Evolutionary conservation across 2,888 invertebrate genomes (phyloP).

Genomic region (Spatulosminthurus flaviceps): DNA sequence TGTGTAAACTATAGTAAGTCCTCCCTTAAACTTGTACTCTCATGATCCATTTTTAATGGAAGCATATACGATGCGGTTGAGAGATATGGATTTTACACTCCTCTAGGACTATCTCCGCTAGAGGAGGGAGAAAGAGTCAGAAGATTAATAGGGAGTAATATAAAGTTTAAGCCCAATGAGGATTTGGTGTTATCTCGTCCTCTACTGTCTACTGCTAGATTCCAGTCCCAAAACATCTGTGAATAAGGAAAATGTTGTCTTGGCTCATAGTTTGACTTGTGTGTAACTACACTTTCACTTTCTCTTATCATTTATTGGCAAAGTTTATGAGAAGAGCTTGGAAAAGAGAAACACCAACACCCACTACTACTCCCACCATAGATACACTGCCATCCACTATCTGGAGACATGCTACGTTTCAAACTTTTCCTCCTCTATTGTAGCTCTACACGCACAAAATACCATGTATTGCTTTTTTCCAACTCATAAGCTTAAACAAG

Average conservation of each 20-base stretch:
- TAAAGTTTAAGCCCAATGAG: conserved; percentile 46
- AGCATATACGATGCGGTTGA: neutral
- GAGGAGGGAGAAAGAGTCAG: neutral
- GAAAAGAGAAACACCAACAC: conserved; percentile 26
- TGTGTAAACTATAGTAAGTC: too few species aligned
- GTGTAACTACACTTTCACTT: conserved; percentile 20
- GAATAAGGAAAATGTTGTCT: conserved; percentile 15
- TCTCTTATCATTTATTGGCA: conserved; percentile 46
- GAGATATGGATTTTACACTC: neutral
- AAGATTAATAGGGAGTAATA: conserved; percentile 42
- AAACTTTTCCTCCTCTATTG: too few species aligned
- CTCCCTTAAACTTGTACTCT: too few species aligned
- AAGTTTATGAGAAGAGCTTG: conserved; percentile 40
- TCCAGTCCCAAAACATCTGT: conserved; percentile 21
- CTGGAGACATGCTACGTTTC: neutral
- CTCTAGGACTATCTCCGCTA: neutral
- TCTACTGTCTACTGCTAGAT: too few species aligned
- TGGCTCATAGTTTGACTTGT: conserved; percentile 36
- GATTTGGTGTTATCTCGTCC: conserved; percentile 42
- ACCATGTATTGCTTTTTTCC: too few species aligned
- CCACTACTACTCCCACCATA: neutral
- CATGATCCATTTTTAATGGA: neutral
- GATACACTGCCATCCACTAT: neutral
- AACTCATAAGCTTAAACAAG: too few species aligned
- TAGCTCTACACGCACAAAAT: too few species aligned